A percentile compares a stretch with the other conserved stretches of the same genome.
Conservation (phyloP, 1,140 invertebrate species). For the Solenopsis fugax region DNA sequence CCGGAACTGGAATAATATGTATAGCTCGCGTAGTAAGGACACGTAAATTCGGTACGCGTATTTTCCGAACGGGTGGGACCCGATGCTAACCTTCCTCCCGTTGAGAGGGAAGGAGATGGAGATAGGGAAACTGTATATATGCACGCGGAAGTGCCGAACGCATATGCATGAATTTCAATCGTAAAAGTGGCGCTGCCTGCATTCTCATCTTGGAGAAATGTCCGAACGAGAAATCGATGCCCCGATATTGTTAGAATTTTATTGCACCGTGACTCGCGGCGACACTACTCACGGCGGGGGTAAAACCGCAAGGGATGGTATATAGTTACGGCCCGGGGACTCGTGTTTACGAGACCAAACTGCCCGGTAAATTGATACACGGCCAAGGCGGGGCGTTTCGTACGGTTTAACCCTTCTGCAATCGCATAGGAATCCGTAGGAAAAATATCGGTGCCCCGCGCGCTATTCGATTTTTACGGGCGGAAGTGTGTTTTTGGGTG, state of each 20-base stretch:
- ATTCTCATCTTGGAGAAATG: constrained; percentile 65
- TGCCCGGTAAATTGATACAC: constrained; percentile 72
- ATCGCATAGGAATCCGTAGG: constrained; percentile 45
- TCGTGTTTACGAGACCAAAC: constrained; percentile 74
- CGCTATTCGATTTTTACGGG: constrained; percentile 52
- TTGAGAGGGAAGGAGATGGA: background rate
- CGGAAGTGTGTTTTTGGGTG: constrained; percentile 41
- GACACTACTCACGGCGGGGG: constrained; percentile 17
- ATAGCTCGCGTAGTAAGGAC: constrained; percentile 30
- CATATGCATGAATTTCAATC: constrained; percentile 67
- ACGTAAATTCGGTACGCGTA: constrained; percentile 58
- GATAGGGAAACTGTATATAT: constrained; percentile 1
- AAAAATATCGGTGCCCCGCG: constrained; percentile 31
- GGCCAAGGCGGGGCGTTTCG: constrained; percentile 57
- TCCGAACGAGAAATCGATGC: constrained; percentile 63
- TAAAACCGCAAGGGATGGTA: constrained; percentile 65
- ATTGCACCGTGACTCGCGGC: constrained; percentile 70
- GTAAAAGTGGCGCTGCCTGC: constrained; percentile 60
- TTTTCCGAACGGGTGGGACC: constrained; percentile 4
- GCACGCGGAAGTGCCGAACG: constrained; percentile 4
- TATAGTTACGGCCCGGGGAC: constrained; percentile 61
- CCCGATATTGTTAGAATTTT: constrained; percentile 73
- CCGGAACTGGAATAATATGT: constrained; percentile 56
- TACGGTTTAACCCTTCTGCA: constrained; percentile 59
- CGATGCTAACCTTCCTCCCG: constrained; percentile 30